Percentiles rank a stretch among this genome's conserved stretches.
Conservation (phyloP, 2,888 invertebrate species). For the Orchesellides sinensis region DNA sequence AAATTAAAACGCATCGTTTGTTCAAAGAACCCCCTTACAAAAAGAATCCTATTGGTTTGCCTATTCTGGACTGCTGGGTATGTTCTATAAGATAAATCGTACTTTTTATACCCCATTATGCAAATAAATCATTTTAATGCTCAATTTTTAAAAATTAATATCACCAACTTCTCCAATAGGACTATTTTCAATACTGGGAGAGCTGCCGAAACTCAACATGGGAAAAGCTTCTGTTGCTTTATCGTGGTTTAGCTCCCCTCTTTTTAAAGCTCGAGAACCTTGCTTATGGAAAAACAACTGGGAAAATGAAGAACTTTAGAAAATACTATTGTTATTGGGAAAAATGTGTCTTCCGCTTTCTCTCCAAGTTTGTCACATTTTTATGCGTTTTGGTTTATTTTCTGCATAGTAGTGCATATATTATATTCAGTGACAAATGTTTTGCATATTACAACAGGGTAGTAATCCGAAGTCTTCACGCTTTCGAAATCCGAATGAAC, state of each 20-base stretch:
- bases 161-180: constrained; percentile 78
- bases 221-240: constrained; percentile 84
- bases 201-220: constrained; percentile 83
- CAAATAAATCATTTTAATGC: constrained; percentile 9
- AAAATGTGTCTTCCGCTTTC: constrained; percentile 84
- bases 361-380: constrained; percentile 81
- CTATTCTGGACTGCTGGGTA: constrained; percentile 72
- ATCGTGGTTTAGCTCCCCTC: constrained; percentile 88
- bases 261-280: constrained; percentile 91
- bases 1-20: constrained; percentile 76
- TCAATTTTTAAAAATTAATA: too few species aligned
- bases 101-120: not conserved
- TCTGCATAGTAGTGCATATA: not conserved
- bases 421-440: too few species aligned
- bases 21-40: constrained; percentile 71
- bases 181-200: constrained; percentile 86
- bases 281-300: constrained; percentile 87
- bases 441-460: constrained; percentile 78
- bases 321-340: constrained; percentile 91
- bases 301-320: constrained; percentile 84
- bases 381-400: not conserved
- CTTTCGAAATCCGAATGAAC: constrained; percentile 82
- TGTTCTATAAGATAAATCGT: not conserved
- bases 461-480: constrained; percentile 84
- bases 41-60: constrained; percentile 54